Conservation (phyloP, 1,140 invertebrate species). For the Augochlora pura region DNA sequence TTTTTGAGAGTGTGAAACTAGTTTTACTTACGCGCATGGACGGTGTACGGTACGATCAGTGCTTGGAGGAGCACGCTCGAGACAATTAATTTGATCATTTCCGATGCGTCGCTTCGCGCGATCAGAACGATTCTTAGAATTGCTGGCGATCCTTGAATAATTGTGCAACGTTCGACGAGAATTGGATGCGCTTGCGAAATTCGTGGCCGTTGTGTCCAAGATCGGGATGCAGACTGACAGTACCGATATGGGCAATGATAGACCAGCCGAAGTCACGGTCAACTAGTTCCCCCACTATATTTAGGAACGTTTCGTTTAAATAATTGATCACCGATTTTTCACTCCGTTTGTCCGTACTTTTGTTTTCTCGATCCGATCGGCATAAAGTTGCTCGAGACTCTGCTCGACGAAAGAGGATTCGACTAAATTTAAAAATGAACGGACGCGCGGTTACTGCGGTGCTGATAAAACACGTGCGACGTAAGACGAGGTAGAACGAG, state of each 20-base stretch:
- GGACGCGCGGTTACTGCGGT: no score
- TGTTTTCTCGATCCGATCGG: no score
- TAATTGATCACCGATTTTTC: constrained; percentile 10
- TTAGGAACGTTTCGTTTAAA: not conserved
- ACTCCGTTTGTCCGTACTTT: not conserved
- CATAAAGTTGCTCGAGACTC: no score
- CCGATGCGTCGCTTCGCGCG: not conserved
- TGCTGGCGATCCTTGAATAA: no score
- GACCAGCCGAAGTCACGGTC: constrained; percentile 59
- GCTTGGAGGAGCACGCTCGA: not conserved
- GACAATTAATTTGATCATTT: constrained; percentile 24
- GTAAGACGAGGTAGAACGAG: no score
- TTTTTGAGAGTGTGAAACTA: not conserved
- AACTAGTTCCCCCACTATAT: constrained; percentile 59
- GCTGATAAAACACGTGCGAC: no score
- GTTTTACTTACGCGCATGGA: constrained; percentile 51
- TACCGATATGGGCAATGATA: constrained; percentile 28
- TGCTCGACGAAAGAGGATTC: no score
- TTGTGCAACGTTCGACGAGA: no score
- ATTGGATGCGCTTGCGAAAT: not conserved
- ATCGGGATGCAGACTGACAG: constrained; percentile 49
- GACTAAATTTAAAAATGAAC: no score
- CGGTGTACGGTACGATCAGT: not conserved
- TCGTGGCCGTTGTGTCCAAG: constrained; percentile 4
- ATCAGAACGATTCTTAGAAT: no score